These are phyloP conservation scores for Bombus soroeensis DNA, from an alignment of 1,140 invertebrate species.

Conservation along the genomic window DNA sequence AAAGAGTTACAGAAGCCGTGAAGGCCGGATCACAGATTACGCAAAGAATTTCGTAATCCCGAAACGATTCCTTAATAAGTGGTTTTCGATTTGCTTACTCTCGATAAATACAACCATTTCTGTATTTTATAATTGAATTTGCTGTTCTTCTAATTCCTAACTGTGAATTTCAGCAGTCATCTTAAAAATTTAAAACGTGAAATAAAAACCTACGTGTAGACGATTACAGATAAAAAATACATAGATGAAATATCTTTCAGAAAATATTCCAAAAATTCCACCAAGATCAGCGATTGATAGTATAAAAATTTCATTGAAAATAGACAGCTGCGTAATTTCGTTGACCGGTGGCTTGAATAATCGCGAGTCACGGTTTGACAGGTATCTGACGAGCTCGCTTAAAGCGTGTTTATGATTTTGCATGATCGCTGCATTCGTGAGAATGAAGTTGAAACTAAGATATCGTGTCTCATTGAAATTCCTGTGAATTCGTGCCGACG, in stretches of 20 bases:
- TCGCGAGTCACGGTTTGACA: not conserved
- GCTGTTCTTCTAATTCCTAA: too few relatives aligned
- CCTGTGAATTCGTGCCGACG: not conserved
- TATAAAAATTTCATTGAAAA: not conserved
- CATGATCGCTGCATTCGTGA: not conserved
- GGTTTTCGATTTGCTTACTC: not conserved
- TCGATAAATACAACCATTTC: not conserved
- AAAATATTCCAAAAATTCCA: not conserved
- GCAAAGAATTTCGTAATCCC: conserved; percentile 18
- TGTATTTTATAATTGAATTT: not conserved
- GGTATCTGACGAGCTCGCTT: not conserved
- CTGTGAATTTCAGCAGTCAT: too few relatives aligned
- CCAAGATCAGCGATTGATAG: not conserved
- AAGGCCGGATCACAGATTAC: conserved; percentile 13
- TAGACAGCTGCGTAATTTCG: not conserved
- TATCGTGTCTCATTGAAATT: conserved; percentile 9
- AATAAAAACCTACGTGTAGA: too few relatives aligned
- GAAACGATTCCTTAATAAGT: not conserved
- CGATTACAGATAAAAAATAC: too few relatives aligned
- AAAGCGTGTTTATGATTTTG: conserved; percentile 22
- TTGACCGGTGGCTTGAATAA: not conserved
- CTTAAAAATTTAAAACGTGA: too few relatives aligned
- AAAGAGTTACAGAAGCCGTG: conserved; percentile 13
- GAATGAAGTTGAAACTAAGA: too few relatives aligned
- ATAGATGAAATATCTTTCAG: too few relatives aligned